These are phyloP conservation scores for Aphis gossypii DNA, from an alignment of 1,140 invertebrate genomes.

Conservation along the genomic window DNA sequence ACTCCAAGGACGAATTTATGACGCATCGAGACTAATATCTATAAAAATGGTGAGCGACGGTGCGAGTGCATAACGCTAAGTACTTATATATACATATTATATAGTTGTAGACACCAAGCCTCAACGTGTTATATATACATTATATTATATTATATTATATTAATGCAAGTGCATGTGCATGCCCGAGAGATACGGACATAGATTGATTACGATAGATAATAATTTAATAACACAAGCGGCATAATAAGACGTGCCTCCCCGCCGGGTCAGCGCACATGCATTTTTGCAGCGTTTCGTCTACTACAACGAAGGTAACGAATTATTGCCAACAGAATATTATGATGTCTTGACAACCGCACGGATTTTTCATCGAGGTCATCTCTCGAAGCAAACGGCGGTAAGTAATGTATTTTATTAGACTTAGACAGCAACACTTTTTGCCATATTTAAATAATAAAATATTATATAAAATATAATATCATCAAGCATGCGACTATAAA, in stretches of 20 bases:
- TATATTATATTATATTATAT: background rate
- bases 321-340: slow-evolving; percentile 9
- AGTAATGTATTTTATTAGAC: background rate
- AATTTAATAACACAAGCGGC: background rate
- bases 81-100: background rate
- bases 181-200: background rate
- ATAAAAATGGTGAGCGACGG: background rate
- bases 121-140: background rate
- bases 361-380: background rate
- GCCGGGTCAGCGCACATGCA: background rate
- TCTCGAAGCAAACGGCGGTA: background rate
- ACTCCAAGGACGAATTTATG: slow-evolving; percentile 48
- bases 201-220: slow-evolving; percentile 31
- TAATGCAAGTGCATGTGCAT: background rate
- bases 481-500: background rate
- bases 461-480: background rate
- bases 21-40: background rate
- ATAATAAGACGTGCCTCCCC: background rate
- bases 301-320: background rate
- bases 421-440: background rate
- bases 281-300: background rate
- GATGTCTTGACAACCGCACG: background rate
- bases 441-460: background rate
- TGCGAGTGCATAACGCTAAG: background rate
- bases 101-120: background rate